These are phyloP conservation scores for Caenorhabditis angaria DNA, from an alignment of 2,888 invertebrate species.

Conservation along the genomic window DNA sequence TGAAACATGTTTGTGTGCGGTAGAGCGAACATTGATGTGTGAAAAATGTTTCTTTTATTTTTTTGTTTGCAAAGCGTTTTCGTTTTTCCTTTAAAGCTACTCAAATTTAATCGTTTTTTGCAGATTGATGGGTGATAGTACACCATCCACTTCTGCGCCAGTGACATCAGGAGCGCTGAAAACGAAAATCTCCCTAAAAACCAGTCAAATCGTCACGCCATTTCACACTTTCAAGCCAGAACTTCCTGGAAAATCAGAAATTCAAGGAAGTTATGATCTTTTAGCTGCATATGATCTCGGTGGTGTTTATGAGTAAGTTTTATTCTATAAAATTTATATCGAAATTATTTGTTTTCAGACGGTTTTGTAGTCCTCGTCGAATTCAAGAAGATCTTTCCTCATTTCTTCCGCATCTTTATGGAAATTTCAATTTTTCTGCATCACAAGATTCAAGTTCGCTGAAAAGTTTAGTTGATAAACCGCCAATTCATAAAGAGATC, in stretches of 20 bases:
- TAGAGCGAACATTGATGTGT: background rate
- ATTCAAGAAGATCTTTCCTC: conserved; percentile 53
- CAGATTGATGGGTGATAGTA: background rate
- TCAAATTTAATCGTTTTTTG: too few relatives aligned
- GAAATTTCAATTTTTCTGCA: conserved; percentile 51
- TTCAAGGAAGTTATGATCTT: conserved; percentile 57
- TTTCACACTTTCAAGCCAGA: conserved; percentile 53
- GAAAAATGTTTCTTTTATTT: background rate
- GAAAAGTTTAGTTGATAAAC: conserved; percentile 56
- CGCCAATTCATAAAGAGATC: conserved; percentile 64
- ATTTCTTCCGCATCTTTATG: conserved; percentile 61
- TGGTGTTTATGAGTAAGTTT: conserved; percentile 24
- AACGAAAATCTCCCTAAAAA: conserved; percentile 49
- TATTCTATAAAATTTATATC: background rate
- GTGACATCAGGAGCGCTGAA: conserved; percentile 35
- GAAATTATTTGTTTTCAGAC: background rate
- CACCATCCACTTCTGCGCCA: background rate
- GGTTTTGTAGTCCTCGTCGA: background rate
- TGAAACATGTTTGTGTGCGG: background rate
- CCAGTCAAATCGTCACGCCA: conserved; percentile 35
- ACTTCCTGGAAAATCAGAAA: conserved; percentile 45
- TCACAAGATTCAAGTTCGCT: conserved; percentile 54
- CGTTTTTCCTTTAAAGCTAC: too few relatives aligned
- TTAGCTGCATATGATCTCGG: conserved; percentile 51
- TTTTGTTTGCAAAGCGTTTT: background rate